Evolutionary conservation across 2,113 vertebrate species (phyloP), one percentile per base, ranked within the genome.

Genomic region (Mohoua ochrocephala): DNA sequence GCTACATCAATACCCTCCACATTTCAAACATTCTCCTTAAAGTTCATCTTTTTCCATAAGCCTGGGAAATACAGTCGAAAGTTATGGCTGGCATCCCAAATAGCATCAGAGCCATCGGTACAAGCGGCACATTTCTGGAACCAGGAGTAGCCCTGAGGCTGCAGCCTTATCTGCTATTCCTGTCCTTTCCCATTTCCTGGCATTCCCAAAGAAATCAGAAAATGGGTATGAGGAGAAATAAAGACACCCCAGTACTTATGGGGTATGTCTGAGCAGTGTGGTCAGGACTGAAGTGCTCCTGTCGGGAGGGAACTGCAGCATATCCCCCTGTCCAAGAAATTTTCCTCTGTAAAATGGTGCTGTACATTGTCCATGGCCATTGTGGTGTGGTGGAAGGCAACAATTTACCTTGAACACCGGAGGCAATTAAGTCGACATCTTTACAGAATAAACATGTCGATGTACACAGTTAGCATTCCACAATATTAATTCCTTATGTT

Each of bases 51-150:
- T 41, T 67, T 23, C 63, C 50, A 15, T 7, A 30, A 45, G 3
- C 13, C 52, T 42, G 6, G 20, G 39, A 81, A 79, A 84, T 24
- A 39, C 0, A 84, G 52, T 19, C 30, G 20, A n/a, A 76, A 57
- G 37, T n/a, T 3, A 18, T 2, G 10, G 41, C 6, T 6, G 1
- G 21, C 52, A 73, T 53, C 26, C 8, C 37, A 49, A 69, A 52
- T 0, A 56, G 11, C 28, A 71, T 18, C 53, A 45, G 35, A 76
- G 53, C 39, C 35, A 47, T 12, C 0, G 0, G 41, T 41, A 56
- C 15, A 78, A 24, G 49, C 3, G 31, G 22, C 11, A 21, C 9
- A 2, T 18, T 60, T 33, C 57, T 30, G 16, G 65, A 85, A 47
- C 3, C 27, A n/a, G 22, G 17, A 57, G 33, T 0, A 78, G n/a